These are phyloP conservation scores for Podarcis raffonei DNA, from an alignment of 2,113 vertebrate species.

Conservation along the genomic window DNA sequence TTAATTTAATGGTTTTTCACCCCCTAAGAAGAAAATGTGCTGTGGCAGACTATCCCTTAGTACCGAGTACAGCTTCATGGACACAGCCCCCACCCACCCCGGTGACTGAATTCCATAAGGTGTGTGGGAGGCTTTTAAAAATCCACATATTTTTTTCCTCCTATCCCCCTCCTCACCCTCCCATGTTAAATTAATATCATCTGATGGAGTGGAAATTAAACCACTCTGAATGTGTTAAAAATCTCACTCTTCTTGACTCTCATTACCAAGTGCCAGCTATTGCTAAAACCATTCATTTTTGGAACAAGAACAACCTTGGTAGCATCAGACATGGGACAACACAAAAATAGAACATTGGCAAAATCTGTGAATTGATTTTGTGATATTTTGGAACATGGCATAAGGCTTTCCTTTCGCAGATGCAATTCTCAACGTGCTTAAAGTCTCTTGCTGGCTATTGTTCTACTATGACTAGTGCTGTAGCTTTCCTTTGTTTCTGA, in stretches of 20 bases:
- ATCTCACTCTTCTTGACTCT: conserved; percentile 72
- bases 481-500: too few species aligned
- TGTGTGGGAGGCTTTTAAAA: conserved; percentile 79
- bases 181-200: conserved; percentile 77
- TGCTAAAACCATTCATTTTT: conserved; percentile 70
- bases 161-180: conserved; percentile 51
- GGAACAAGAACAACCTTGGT: conserved; percentile 67
- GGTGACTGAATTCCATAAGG: conserved; percentile 83
- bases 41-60: conserved; percentile 71
- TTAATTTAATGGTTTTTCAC: conserved; percentile 54
- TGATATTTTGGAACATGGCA: conserved; percentile 47
- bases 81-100: conserved; percentile 69
- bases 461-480: not conserved
- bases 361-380: conserved; percentile 55
- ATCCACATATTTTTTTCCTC: conserved; percentile 76
- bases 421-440: not conserved
- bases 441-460: not conserved
- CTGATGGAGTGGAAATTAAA: conserved; percentile 79
- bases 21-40: conserved; percentile 60
- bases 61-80: conserved; percentile 68
- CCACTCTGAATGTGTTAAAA: conserved; percentile 73
- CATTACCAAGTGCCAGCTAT: conserved; percentile 66
- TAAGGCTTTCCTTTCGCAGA: conserved; percentile 44
- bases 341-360: conserved; percentile 71
- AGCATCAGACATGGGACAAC: conserved; percentile 66